Conservation (phyloP, 2,797 vertebrate species). For the Tadarida brasiliensis region DNA sequence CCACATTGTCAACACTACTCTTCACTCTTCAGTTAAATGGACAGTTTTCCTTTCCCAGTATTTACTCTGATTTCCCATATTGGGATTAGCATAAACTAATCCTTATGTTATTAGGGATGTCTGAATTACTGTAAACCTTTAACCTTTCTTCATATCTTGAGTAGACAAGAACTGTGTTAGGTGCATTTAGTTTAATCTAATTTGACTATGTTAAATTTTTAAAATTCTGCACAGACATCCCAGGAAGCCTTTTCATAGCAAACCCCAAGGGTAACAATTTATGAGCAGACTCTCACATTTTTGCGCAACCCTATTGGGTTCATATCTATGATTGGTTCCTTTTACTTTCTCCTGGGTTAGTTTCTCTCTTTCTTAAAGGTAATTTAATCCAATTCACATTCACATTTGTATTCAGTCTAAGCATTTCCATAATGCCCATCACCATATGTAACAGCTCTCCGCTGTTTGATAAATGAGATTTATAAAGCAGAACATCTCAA, state of each 20-base stretch:
- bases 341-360: constrained; percentile 50
- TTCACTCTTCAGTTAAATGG: background rate
- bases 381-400: constrained; percentile 65
- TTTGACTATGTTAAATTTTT: background rate
- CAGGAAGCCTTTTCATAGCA: constrained; percentile 51
- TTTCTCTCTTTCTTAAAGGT: constrained; percentile 56
- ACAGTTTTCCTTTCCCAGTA: background rate
- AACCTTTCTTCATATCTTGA: constrained; percentile 36
- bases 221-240: background rate
- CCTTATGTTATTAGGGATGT: constrained; percentile 3
- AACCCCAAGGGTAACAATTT: constrained; percentile 9
- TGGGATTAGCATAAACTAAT: constrained; percentile 15
- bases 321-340: constrained; percentile 47
- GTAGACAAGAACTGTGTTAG: constrained; percentile 10
- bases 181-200: constrained; percentile 22
- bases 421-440: constrained; percentile 47
- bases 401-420: constrained; percentile 50
- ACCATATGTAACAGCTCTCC: constrained; percentile 44
- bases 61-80: background rate
- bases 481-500: constrained; percentile 51
- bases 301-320: constrained; percentile 11
- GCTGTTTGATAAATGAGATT: constrained; percentile 71
- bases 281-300: constrained; percentile 10
- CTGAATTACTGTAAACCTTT: constrained; percentile 18
- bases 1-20: background rate